These are phyloP conservation scores for Seladonia tumulorum DNA, from an alignment of 2,888 invertebrate species.

Conservation along the genomic window DNA sequence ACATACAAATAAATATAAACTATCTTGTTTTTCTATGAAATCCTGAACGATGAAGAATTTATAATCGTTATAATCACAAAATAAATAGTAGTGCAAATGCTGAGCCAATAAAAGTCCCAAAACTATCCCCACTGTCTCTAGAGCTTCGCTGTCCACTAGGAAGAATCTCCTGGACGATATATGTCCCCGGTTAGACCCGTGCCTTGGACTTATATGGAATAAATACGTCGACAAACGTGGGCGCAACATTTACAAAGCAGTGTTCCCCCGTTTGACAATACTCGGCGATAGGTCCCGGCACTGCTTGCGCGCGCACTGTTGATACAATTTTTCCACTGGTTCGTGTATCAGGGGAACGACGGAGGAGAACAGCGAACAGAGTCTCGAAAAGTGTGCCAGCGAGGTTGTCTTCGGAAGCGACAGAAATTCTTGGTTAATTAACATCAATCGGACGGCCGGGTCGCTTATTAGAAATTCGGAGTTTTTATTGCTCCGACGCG, in stretches of 20 bases:
- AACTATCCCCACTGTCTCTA: no score
- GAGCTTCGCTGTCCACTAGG: no score
- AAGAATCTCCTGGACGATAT: no score
- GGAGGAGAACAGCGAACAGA: background rate
- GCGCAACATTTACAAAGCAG: conserved; percentile 47
- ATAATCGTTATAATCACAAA: no score
- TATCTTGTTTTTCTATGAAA: no score
- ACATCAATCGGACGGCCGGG: background rate
- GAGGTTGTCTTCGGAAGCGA: background rate
- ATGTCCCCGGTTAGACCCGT: no score
- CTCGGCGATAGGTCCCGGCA: background rate
- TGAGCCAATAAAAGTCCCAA: no score
- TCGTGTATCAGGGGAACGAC: background rate
- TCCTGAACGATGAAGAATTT: no score
- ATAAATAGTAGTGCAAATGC: no score
- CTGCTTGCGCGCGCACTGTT: background rate
- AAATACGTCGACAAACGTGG: conserved; percentile 52
- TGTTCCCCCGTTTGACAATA: conserved; percentile 24
- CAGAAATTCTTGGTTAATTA: conserved; percentile 10
- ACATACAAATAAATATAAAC: no score
- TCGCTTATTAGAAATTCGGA: conserved; percentile 40
- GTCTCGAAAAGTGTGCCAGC: conserved; percentile 14
- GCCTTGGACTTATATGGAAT: no score
- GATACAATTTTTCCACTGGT: conserved; percentile 5
- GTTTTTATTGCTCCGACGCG: conserved; percentile 26